These are phyloP conservation scores for Himalopsyche tibetana DNA, from an alignment of 2,888 invertebrate species.

Conservation along the genomic window DNA sequence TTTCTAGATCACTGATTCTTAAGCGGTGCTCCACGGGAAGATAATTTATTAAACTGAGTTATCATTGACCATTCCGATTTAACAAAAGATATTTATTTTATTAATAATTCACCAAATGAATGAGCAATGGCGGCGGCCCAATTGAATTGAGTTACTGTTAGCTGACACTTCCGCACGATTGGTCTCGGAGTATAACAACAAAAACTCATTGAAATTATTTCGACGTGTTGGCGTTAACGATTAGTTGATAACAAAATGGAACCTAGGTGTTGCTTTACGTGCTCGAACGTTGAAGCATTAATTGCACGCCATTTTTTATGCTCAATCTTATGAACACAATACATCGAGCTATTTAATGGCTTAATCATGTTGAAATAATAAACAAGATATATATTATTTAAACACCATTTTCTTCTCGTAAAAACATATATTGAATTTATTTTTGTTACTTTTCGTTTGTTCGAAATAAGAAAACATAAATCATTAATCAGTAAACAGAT, in stretches of 20 bases:
- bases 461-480: no score
- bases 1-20: no score
- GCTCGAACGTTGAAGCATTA: not conserved
- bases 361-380: not conserved
- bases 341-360: not conserved
- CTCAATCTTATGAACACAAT: not conserved
- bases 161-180: conserved; percentile 12
- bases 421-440: not conserved
- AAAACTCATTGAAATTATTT: not conserved
- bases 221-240: conserved; percentile 23
- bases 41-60: no score
- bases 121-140: not conserved
- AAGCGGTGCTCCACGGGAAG: no score
- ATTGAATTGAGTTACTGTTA: conserved; percentile 14
- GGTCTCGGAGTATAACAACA: not conserved
- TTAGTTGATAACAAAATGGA: conserved; percentile 11
- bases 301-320: not conserved
- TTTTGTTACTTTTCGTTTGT: not conserved
- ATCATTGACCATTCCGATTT: no score
- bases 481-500: no score
- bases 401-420: not conserved
- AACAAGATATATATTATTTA: not conserved
- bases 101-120: no score
- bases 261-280: conserved; percentile 1
- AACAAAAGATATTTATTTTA: no score